These are phyloP conservation scores for Standfussiana lucernea DNA, from an alignment of 2,888 invertebrate species.

Conservation along the genomic window DNA sequence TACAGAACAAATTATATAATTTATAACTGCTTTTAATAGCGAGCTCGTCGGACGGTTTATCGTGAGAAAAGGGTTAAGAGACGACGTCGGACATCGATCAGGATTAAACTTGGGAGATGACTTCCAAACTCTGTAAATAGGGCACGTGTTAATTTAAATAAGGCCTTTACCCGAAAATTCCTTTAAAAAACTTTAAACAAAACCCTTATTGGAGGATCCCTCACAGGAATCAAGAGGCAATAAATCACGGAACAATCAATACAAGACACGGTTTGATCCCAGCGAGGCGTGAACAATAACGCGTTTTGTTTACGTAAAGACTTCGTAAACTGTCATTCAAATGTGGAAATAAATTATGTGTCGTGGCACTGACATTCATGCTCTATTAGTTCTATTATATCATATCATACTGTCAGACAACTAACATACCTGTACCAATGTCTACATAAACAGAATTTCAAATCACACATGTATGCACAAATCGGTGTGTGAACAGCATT, in stretches of 20 bases:
- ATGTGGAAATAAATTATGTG: slow-evolving; percentile 29
- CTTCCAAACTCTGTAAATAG: slow-evolving; percentile 71
- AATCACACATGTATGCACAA: slow-evolving; percentile 17
- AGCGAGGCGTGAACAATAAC: slow-evolving; percentile 43
- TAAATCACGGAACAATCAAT: slow-evolving; percentile 78
- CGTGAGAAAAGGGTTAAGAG: slow-evolving; percentile 75
- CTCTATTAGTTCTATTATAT: slow-evolving; percentile 12
- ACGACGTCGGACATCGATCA: slow-evolving; percentile 69
- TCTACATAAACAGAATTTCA: slow-evolving; percentile 32
- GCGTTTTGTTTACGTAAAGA: slow-evolving; percentile 47
- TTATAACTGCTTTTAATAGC: slow-evolving; percentile 72
- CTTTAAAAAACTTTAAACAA: slow-evolving; percentile 74
- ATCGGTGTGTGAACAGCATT: slow-evolving; percentile 51
- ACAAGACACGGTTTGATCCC: slow-evolving; percentile 63
- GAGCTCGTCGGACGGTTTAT: slow-evolving; percentile 64
- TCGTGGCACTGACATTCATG: slow-evolving; percentile 35
- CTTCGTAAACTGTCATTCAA: slow-evolving; percentile 38
- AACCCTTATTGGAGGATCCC: slow-evolving; percentile 63
- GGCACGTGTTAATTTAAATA: slow-evolving; percentile 71
- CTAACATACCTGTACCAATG: slow-evolving; percentile 5
- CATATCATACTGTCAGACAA: slow-evolving; percentile 4
- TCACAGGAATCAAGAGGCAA: slow-evolving; percentile 69
- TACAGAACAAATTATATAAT: slow-evolving; percentile 71
- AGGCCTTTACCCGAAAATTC: slow-evolving; percentile 62
- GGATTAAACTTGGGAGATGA: slow-evolving; percentile 70